Base-by-base conservation (phyloP, 2,113 vertebrate genomes). In the Talpa occidentalis region DNA sequence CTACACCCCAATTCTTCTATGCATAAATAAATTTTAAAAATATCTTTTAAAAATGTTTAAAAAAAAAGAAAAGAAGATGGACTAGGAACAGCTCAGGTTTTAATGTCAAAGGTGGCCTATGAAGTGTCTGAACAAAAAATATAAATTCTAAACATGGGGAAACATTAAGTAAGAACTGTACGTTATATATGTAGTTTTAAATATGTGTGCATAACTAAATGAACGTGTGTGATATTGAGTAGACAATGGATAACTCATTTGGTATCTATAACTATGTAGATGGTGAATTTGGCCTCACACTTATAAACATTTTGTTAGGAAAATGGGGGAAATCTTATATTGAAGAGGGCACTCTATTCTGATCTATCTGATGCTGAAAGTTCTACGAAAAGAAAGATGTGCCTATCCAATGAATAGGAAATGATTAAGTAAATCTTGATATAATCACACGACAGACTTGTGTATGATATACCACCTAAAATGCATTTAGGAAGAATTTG, bases 401-500 rank as follows among this genome's bases (percentile, higher is more conserved):
- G 42, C 40, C 26, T 86, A 28, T 30, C 44, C 64, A 87, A 44
- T 1, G 10, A n/a, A 0, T 30, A 15, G 17, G 7, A 10, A 90
- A 72, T 67, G 26, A 90, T 11, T 47, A 40, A 74, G 49, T 17
- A 87, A 90, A 81, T 83, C 28, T 49, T 17, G 37, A 28, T 6
- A 30, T 21, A 42, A 35, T 24, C 74, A 90, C 66, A 78, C 79
- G 78, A 64, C 30, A 21, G 22, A 54, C 66, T 83, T 56, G 24
- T 7, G 21, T 21, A 37, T 47, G 67, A 77, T 3, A 62, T 3
- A 32, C 44, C 22, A 30, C 72, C 54, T 84, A 72, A 93, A 86
- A 91, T 74, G 49, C 32, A 81, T 52, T 90, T n/a, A 88, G 73
- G 60, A 62, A 87, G 49, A 88, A 73, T 67, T 11, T 69, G 73